Conservation (phyloP, 2,113 vertebrate genomes). For the Odontesthes bonariensis region DNA sequence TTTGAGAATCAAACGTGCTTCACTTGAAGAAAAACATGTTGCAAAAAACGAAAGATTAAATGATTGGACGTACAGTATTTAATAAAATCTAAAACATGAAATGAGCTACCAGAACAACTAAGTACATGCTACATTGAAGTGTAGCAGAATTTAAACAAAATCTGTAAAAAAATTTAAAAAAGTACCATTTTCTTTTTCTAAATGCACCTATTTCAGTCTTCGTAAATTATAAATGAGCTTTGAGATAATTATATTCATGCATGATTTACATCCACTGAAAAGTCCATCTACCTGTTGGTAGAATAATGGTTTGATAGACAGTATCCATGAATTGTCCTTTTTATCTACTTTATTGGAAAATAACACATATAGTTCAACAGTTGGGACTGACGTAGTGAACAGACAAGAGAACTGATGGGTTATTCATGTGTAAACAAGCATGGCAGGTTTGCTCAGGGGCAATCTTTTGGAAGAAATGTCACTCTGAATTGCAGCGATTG, state of each 20-base stretch:
- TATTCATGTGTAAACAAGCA: slow-evolving; percentile 76
- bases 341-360: slow-evolving; percentile 3
- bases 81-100: neutral
- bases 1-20: neutral
- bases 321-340: neutral
- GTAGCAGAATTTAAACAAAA: neutral
- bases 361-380: slow-evolving; percentile 48
- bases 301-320: neutral
- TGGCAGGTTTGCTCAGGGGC: slow-evolving; percentile 62
- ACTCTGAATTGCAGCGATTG: slow-evolving; percentile 49
- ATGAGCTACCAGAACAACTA: slow-evolving; percentile 1
- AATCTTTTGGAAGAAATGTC: slow-evolving; percentile 71
- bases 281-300: neutral
- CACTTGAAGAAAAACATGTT: neutral
- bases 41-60: neutral
- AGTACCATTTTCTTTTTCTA: no score
- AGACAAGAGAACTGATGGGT: slow-evolving; percentile 60
- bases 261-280: neutral
- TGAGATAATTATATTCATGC: no score
- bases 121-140: neutral
- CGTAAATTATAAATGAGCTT: neutral
- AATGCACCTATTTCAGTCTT: no score
- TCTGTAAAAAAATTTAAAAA: neutral
- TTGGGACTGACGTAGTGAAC: slow-evolving; percentile 36
- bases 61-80: slow-evolving; percentile 4